These are phyloP conservation scores for Volucella inflata DNA, from an alignment of 2,888 invertebrate species.

Conservation along the genomic window DNA sequence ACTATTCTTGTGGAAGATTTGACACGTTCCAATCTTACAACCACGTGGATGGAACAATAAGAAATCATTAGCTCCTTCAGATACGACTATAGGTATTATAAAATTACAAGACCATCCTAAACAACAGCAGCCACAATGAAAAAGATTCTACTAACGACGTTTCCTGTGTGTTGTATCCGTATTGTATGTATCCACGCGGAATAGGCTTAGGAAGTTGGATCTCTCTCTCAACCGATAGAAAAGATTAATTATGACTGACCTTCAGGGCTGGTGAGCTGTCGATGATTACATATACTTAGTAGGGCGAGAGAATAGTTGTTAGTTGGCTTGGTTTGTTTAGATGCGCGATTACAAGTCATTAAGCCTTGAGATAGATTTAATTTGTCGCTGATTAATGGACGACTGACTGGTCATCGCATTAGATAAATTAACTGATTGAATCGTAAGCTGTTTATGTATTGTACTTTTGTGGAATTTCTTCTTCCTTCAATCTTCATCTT, in stretches of 20 bases:
- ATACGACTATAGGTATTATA: background rate
- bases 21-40: constrained; percentile 49
- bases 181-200: background rate
- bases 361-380: constrained; percentile 55
- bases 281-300: constrained; percentile 21
- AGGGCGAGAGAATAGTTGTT: background rate
- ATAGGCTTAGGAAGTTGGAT: constrained; percentile 4
- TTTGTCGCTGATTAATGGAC: constrained; percentile 63
- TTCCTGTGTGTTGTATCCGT: background rate
- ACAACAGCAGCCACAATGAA: background rate
- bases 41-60: constrained; percentile 37
- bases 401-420: constrained; percentile 47
- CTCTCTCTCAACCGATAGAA: background rate
- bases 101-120: constrained; percentile 4
- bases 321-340: background rate
- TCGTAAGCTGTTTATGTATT: constrained; percentile 30
- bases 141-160: background rate
- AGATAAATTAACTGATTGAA: constrained; percentile 70
- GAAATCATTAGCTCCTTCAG: constrained; percentile 24
- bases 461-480: constrained; percentile 33
- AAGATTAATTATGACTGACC: constrained; percentile 29
- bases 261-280: constrained; percentile 31
- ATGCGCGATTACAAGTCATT: constrained; percentile 41
- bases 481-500: background rate
- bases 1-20: constrained; percentile 20